Conservation (phyloP, 2,113 vertebrate species). For the Blennius ocellaris region DNA sequence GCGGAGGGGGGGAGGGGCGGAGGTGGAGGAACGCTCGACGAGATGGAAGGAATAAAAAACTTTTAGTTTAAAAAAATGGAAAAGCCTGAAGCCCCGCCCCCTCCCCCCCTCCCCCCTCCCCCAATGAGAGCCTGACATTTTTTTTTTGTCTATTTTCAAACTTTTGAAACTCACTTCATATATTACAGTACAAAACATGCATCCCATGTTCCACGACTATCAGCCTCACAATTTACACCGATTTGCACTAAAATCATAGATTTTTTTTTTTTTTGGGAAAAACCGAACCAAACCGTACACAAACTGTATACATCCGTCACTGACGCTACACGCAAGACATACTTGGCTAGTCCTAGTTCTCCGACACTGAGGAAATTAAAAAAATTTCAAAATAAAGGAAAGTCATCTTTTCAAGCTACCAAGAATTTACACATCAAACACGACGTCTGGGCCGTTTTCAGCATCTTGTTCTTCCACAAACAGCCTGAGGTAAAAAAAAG, state of each 20-base stretch:
- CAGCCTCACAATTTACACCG: conserved; percentile 67
- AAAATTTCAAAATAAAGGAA: too few relatives aligned
- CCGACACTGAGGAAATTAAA: conserved; percentile 43
- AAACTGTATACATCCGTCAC: conserved; percentile 74
- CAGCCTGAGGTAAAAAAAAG: conserved; percentile 81
- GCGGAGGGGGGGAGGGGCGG: too few relatives aligned
- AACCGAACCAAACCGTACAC: conserved; percentile 63
- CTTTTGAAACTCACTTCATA: conserved; percentile 55
- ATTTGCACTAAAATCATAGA: conserved; percentile 70
- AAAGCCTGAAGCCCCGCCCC: conserved; percentile 31
- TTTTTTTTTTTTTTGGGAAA: too few relatives aligned
- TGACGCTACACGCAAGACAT: conserved; percentile 72
- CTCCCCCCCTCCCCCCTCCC: not conserved
- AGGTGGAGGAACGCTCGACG: too few relatives aligned
- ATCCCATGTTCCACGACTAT: conserved; percentile 72
- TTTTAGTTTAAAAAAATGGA: conserved; percentile 56
- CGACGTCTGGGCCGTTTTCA: conserved; percentile 61
- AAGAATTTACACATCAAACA: conserved; percentile 65
- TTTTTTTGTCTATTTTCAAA: not conserved
- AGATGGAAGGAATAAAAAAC: conserved; percentile 69
- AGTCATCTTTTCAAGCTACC: conserved; percentile 67
- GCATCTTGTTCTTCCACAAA: too few relatives aligned
- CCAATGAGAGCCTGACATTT: conserved; percentile 52
- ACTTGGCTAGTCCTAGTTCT: conserved; percentile 72
- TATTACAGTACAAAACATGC: conserved; percentile 80